Evolutionary conservation across 2,113 vertebrate species (phyloP), one percentile per base, ranked within the genome.

Genomic region (Neodontobutis hainanensis): DNA sequence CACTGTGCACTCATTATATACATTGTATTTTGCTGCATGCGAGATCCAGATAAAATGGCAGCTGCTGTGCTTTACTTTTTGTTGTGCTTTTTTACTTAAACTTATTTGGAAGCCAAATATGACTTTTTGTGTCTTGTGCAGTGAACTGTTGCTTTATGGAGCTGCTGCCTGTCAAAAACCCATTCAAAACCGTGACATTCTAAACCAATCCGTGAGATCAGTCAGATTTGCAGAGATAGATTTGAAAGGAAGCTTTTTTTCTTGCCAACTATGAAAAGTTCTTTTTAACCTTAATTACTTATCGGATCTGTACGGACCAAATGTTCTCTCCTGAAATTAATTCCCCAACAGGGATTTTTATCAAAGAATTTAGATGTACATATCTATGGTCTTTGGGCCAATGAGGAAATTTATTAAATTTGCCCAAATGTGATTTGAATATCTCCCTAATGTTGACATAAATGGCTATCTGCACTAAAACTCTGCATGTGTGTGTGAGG

Each of bases 241-340:
- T 83, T 73, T 85, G 68, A 84, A 85, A 78, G 68, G 64, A 81
- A 62, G 70, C 49, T 58, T 75, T 80, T 83, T 88, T 67, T 51
- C 61, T 32, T 68, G 19, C 74, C 65, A 61, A 60, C 51, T 66
- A 48, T 79, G 60, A 75, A 77, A 80, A 61, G 61, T 71, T 60
- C 77, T 65, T 77, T 85, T 82, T 85, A 87, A 87, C 78, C 72
- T 60, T 86, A 72, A 86, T 82, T 84, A 84, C 82, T 73, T 72
- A 5, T 40, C 65, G n/a, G 47, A 73, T 65, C 80, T 70, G 69
- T 59, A 57, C 62, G 56, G 67, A 77, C 81, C 69, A 58, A 77
- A 80, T 73, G 76, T 78, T 68, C 70, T 73, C 70, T 34, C 68
- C 72, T 48, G 63, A 82, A 83, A 86, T 84, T 80, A 79, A 88